A percentile compares a stretch with the other conserved stretches of the same genome.
phyloP scores from a whole-genome alignment of 2,113 vertebrate species.

The Trogon melanurus region DNA sequence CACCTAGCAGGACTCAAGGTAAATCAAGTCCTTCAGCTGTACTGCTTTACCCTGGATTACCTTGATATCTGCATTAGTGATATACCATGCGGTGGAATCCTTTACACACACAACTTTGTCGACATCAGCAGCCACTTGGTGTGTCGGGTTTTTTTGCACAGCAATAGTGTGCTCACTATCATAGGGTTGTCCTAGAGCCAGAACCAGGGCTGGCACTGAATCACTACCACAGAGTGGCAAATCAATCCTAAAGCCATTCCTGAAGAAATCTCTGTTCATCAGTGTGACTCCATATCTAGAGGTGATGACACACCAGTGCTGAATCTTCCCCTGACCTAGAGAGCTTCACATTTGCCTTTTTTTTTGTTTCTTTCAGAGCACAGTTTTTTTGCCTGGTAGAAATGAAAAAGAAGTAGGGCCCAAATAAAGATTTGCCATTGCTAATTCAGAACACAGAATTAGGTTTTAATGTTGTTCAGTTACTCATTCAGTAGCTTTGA shows the following conservation, averaged over 20 bases:
- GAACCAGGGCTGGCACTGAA: not conserved
- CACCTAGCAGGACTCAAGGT: not conserved
- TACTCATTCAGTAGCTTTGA: not conserved
- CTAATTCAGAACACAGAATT: not conserved
- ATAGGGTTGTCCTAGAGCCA: not conserved
- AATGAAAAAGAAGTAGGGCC: not conserved
- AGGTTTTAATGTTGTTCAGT: not conserved
- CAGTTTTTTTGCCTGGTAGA: not conserved
- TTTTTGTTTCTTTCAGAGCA: not conserved
- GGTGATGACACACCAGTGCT: not conserved
- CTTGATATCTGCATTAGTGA: not conserved
- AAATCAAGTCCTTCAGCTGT: not conserved
- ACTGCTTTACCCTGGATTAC: not conserved
- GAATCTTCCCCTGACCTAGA: not conserved
- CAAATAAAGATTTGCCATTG: not conserved
- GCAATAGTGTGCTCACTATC: not conserved
- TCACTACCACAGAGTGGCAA: not conserved
- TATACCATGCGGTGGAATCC: not conserved
- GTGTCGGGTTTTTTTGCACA: not conserved
- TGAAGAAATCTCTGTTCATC: not conserved
- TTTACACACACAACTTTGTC: not conserved
- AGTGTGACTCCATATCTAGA: accelerated
- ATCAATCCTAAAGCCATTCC: not conserved
- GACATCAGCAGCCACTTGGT: not conserved
- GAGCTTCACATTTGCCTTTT: not conserved